Evolutionary conservation across 2,797 vertebrate genomes (phyloP).

Genomic region (Pangasius larnaudii): DNA sequence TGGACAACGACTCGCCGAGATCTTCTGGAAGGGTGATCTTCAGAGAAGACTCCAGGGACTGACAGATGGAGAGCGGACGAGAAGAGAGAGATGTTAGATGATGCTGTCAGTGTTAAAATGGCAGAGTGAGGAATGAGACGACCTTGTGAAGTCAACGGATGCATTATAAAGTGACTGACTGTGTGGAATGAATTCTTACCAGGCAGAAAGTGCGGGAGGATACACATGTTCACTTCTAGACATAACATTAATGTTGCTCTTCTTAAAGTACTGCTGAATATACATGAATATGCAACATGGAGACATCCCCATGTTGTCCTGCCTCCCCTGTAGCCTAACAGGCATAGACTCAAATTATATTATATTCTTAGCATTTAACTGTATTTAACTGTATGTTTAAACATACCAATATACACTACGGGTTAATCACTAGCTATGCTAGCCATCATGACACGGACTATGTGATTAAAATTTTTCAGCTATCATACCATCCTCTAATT

Average conservation of each 20-base stretch:
- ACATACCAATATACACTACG: background rate
- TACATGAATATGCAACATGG: background rate
- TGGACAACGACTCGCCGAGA: conserved; percentile 79
- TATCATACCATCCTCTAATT: background rate
- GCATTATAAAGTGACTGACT: background rate
- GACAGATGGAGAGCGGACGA: background rate
- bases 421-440: background rate
- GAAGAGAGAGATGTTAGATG: background rate
- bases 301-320: background rate
- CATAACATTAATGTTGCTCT: background rate
- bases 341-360: background rate
- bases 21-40: conserved; percentile 80
- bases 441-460: background rate
- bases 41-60: conserved; percentile 85
- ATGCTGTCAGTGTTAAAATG: conserved; percentile 1
- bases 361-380: background rate
- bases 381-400: too few species aligned
- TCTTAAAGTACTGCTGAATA: background rate
- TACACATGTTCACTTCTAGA: background rate
- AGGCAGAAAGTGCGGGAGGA: background rate
- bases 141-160: background rate
- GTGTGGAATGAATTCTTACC: background rate
- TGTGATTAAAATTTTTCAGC: background rate
- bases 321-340: too few species aligned
- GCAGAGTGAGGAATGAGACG: background rate